A percentile compares a stretch with the other conserved stretches of the same genome.
Evolutionary conservation across 2,113 vertebrate species (phyloP).

Genomic region (Fukomys damarensis): DNA sequence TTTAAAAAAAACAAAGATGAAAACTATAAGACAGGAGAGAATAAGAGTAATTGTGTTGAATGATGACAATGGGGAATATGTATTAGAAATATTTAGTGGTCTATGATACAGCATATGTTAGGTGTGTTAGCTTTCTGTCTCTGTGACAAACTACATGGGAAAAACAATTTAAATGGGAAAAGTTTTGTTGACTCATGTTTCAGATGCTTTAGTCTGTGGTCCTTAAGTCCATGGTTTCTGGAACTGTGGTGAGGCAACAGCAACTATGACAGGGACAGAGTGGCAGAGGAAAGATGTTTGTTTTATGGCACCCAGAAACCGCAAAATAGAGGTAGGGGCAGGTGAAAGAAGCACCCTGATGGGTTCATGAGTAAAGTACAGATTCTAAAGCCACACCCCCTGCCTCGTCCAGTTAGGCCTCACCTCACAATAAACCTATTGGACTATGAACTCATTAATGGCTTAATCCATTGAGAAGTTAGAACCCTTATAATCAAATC

Average conservation of each 20-base stretch:
- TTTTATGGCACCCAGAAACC: background rate
- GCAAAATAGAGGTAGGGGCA: background rate
- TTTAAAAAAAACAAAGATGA: background rate
- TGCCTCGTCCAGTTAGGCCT: background rate
- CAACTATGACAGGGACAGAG: background rate
- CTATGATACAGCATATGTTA: background rate
- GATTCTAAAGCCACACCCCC: background rate
- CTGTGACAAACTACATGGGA: background rate
- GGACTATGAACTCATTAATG: background rate
- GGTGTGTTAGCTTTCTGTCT: background rate
- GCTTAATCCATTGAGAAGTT: background rate
- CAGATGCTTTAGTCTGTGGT: background rate
- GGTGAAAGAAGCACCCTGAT: background rate
- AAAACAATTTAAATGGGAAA: background rate
- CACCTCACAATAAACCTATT: background rate
- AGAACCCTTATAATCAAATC: background rate
- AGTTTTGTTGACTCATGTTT: background rate
- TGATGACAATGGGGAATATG: background rate
- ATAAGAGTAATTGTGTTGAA: background rate
- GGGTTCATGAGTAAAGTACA: background rate
- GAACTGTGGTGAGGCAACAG: background rate
- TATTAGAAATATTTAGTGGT: background rate
- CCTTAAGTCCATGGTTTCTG: background rate
- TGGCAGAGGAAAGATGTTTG: background rate
- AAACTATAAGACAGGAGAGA: background rate